Percentiles rank a stretch among this genome's conserved stretches.
Conservation (phyloP, 2,888 invertebrate genomes). For the Platycheirus albimanus region DNA sequence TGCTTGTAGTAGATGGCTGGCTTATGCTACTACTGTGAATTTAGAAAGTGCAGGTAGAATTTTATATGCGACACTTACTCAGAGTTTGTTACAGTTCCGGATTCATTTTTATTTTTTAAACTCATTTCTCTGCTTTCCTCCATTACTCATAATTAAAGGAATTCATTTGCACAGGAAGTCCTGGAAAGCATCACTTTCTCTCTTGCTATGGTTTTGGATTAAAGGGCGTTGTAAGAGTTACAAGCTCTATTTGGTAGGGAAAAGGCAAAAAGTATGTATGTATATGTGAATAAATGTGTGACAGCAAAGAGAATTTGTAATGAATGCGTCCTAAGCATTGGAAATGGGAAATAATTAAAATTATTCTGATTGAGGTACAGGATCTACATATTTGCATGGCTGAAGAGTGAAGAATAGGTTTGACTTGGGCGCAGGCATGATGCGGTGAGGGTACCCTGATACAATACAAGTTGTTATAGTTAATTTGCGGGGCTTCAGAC, state of each 20-base stretch:
- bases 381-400: conserved; percentile 17
- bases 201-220: not conserved
- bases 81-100: conserved; percentile 42
- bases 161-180: conserved; percentile 68
- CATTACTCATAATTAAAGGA: conserved; percentile 74
- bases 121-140: conserved; percentile 59
- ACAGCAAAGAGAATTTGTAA: conserved; percentile 64
- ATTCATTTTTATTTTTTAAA: conserved; percentile 44
- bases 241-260: conserved; percentile 42
- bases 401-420: conserved; percentile 4
- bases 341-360: conserved; percentile 71
- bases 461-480: conserved; percentile 28
- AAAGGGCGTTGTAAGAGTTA: conserved; percentile 5
- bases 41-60: conserved; percentile 56
- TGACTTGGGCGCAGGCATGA: conserved; percentile 27
- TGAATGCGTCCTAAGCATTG: conserved; percentile 62
- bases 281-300: conserved; percentile 20
- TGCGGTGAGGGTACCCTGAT: conserved; percentile 15
- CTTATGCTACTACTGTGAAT: conserved; percentile 24
- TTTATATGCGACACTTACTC: conserved; percentile 68
- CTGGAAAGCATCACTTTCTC: conserved; percentile 31
- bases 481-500: conserved; percentile 25
- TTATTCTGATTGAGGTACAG: conserved; percentile 71
- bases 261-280: too few species aligned
- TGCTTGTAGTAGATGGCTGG: not conserved